phyloP scores from a whole-genome alignment of 1,140 invertebrate genomes.

The Anastrepha ludens region DNA sequence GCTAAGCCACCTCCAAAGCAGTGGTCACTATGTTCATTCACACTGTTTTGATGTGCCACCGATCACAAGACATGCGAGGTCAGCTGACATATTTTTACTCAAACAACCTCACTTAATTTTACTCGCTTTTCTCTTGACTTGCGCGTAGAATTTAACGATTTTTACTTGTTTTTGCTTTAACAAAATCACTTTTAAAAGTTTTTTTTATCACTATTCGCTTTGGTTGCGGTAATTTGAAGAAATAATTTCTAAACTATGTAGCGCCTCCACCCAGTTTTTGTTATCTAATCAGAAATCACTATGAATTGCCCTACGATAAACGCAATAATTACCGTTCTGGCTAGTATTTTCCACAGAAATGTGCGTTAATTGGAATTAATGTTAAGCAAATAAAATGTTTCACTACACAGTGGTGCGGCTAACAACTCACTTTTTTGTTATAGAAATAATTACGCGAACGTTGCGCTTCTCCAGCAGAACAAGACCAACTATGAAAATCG shows the following conservation, averaged over 20 bases:
- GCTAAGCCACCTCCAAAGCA: not conserved
- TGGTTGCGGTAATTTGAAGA: not conserved
- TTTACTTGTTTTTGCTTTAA: not conserved
- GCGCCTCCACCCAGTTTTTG: not conserved
- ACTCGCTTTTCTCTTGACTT: not conserved
- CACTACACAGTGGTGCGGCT: constrained; percentile 13
- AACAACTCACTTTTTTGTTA: not conserved
- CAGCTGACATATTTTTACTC: not conserved
- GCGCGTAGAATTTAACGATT: not conserved
- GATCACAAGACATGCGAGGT: constrained; percentile 43
- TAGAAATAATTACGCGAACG: constrained; percentile 24
- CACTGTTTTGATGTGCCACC: not conserved
- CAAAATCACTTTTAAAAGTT: not conserved
- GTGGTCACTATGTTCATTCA: not conserved
- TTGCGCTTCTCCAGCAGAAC: constrained; percentile 38
- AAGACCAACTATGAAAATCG: constrained; percentile 42
- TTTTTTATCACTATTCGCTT: not conserved
- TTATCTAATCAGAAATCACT: constrained; percentile 36
- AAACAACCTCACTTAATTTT: constrained; percentile 3
- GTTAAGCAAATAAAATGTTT: constrained; percentile 5
- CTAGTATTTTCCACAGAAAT: not conserved
- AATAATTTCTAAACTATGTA: not conserved
- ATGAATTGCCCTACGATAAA: not conserved
- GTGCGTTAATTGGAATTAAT: constrained; percentile 15
- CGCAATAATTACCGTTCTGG: constrained; percentile 33